Evolutionary conservation across 2,888 invertebrate species (phyloP), one percentile per base, ranked within the genome.

Genomic region (Drosophila kanekoi): DNA sequence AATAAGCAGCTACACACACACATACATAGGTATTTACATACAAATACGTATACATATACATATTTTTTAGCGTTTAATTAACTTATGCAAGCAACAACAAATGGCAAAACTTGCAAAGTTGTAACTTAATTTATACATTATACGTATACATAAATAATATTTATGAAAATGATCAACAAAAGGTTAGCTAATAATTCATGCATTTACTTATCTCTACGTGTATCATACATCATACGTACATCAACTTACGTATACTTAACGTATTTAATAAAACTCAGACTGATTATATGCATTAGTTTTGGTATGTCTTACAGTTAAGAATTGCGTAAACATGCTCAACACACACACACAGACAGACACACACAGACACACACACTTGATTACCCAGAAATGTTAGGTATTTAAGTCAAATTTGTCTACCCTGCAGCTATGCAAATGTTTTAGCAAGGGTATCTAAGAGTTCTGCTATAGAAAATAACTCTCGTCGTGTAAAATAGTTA

Each of bases 201-300:
- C 79, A 77, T 79, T 79, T 79, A 74, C 35, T 57, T 79, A 64
- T 57, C 56, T 63, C 47, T 73, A 78, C 57, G 61, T 58, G 58
- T 61, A 64, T 54, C 14, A 77, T 59, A 56, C 37, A 18, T 54
- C 14, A 77, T 59, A 56, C 37, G 16, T 41, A 48, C 18, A 28
- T 71, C 38, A 11, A 65, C 51, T 57, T 75, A 59, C 49, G 48
- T 52, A 53, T 64, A 57, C 53, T 58, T 62, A 60, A 58, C 61
- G 79, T 79, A 79, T 79, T 68, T 14, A 78, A 76, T 64, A 79
- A 81, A 78, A 76, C 81, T 84, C 87, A 79, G 85, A 85, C 85
- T 85, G 89, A 85, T 85, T 85, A 87, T 72, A 87, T 73, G 84
- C 79, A 85, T 81, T 84, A 88, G 68, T 68, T 72, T 70, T 77